phyloP scores from a whole-genome alignment of 92 coral and sea anemone species.

The Diadumene lineata region DNA sequence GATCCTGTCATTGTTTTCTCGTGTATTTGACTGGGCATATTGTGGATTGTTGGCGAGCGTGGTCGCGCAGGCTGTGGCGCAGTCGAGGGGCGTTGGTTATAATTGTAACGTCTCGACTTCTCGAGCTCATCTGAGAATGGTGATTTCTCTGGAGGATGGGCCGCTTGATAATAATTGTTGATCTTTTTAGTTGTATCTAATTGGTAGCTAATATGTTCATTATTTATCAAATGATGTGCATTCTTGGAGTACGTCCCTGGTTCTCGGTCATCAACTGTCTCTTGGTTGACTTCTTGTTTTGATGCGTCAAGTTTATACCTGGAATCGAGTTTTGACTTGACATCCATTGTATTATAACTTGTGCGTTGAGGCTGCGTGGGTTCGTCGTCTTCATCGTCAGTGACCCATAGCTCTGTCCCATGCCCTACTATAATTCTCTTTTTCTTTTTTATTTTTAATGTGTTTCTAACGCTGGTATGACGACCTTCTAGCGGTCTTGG shows the following conservation, averaged over 20 bases:
- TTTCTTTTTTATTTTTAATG: slow-evolving; percentile 40
- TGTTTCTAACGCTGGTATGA: slow-evolving; percentile 61
- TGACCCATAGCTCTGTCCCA: slow-evolving; percentile 70
- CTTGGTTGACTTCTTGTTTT: not conserved
- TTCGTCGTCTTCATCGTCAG: slow-evolving; percentile 79
- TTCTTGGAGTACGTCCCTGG: slow-evolving; percentile 41
- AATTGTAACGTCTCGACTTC: slow-evolving; percentile 10
- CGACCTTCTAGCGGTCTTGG: slow-evolving; percentile 85
- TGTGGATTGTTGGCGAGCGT: slow-evolving; percentile 61
- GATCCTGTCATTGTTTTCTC: slow-evolving; percentile 76
- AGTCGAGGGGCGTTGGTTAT: slow-evolving; percentile 65
- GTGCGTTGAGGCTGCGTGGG: not conserved
- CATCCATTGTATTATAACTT: not conserved
- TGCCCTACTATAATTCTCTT: slow-evolving; percentile 43
- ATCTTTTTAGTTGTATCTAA: slow-evolving; percentile 5
- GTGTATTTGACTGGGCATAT: slow-evolving; percentile 75
- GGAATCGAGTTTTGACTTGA: slow-evolving; percentile 2
- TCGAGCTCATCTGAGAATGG: slow-evolving; percentile 4
- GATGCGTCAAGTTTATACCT: slow-evolving; percentile 3
- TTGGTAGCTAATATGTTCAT: slow-evolving; percentile 22
- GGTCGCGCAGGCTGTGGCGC: slow-evolving; percentile 66
- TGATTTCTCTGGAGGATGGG: slow-evolving; percentile 30
- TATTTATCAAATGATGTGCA: slow-evolving; percentile 30
- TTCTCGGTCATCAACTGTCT: slow-evolving; percentile 23
- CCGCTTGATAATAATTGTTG: slow-evolving; percentile 28